Evolutionary conservation across 2,113 vertebrate genomes (phyloP), one percentile per base, ranked within the genome.

Genomic region (Zapornia atra): DNA sequence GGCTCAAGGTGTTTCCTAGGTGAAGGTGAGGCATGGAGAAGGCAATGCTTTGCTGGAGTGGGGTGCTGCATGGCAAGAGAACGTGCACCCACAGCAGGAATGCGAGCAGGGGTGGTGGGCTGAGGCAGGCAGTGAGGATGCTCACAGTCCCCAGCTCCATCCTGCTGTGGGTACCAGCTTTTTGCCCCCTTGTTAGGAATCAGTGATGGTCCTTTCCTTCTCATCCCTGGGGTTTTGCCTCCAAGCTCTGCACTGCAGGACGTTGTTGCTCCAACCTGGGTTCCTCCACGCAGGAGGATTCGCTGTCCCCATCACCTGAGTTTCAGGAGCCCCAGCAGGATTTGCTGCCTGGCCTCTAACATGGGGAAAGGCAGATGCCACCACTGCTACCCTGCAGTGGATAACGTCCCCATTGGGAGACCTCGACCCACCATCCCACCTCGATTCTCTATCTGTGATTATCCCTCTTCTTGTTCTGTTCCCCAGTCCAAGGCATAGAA

Each of bases 271-370:
- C 22, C 60, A 36, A 21, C n/a, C n/a, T n/a, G n/a, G n/a, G n/a
- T 73, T 48, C n/a, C n/a, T 59, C 50, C 5, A 1, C 3, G 36
- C 12, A 1, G 69, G n/a, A 56, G 66, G 46, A 40, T 11, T 26
- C 0, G 1, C 29, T 13, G 46, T n/a, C 1, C 0, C 53, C 3
- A 0, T 15, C 16, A 81, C 12, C 28, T 20, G 40, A 40, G 22
- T 53, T 12, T 51, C 48, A 25, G 68, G 86, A 63, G 33, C 14
- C 12, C 16, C 20, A 9, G 17, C 12, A 22, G 65, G 33, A 54
- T 44, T 20, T 76, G 19, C 54, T 66, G 14, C 33, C 24, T 40
- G 51, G 7, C 25, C 22, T 26, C 12, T 21, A 36, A 29, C 19
- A 12, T 20, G 36, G 64, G 50, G 33, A 26, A 22, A 2, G 19